These are phyloP conservation scores for Sylvia borin DNA, from an alignment of 2,797 vertebrate species.

Conservation along the genomic window DNA sequence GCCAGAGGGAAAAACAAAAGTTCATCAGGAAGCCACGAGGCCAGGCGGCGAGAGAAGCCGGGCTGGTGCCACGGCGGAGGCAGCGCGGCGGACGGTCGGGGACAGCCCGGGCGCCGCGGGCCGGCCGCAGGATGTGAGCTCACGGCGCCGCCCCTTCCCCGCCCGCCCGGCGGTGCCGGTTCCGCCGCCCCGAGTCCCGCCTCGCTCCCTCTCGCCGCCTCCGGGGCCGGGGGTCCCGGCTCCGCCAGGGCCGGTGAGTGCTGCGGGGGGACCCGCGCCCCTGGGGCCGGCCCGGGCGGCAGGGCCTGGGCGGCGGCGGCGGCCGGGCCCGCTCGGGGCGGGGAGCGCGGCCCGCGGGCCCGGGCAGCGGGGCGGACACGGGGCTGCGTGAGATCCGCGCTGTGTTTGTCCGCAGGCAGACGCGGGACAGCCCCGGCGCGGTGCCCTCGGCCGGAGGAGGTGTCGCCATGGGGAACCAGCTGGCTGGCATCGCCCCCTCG, in stretches of 20 bases:
- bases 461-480: constrained; percentile 91
- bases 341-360: background rate
- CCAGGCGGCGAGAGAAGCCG: rapidly evolving
- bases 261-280: background rate
- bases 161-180: constrained; percentile 34
- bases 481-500: constrained; percentile 95
- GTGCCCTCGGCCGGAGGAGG: background rate
- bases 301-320: background rate
- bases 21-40: background rate
- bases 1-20: rapidly evolving
- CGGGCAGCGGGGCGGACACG: background rate
- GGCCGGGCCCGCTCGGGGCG: background rate
- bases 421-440: background rate
- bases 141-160: background rate
- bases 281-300: background rate
- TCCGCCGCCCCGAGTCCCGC: constrained; percentile 10
- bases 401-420: background rate
- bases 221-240: background rate
- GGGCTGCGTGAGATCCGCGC: background rate
- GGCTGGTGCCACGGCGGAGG: rapidly evolving
- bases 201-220: background rate
- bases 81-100: rapidly evolving
- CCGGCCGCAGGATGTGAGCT: constrained; percentile 52
- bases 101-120: background rate
- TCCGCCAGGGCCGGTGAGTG: background rate